A percentile compares a stretch with the other conserved stretches of the same genome.
Conservation (phyloP, 2,797 vertebrate species). For the Oreochromis mossambicus region DNA sequence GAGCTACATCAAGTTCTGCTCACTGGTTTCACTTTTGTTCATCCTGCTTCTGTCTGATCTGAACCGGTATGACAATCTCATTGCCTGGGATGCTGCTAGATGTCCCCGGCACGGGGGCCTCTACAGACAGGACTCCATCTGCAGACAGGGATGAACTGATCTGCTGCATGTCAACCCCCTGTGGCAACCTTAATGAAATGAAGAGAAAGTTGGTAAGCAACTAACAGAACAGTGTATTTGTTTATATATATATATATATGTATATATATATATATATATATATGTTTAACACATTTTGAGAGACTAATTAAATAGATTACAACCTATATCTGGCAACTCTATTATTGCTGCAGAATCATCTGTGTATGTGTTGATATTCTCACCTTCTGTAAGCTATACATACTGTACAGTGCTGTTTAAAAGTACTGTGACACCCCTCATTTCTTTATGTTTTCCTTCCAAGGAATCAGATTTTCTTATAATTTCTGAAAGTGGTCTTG, state of each 20-base stretch:
- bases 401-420: background rate
- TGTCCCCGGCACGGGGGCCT: conserved; percentile 58
- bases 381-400: background rate
- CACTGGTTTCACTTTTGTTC: conserved; percentile 30
- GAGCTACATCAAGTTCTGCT: background rate
- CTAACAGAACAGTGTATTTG: background rate
- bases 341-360: background rate
- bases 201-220: background rate
- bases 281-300: background rate
- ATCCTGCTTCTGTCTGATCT: conserved; percentile 54
- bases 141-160: conserved; percentile 70
- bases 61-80: conserved; percentile 72
- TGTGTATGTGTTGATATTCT: background rate
- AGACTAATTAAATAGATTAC: background rate
- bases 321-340: background rate
- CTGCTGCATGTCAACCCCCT: conserved; percentile 68
- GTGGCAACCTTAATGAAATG: conserved; percentile 66
- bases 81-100: conserved; percentile 1
- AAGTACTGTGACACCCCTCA: background rate
- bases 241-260: no score
- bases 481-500: background rate
- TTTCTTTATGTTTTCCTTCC: background rate
- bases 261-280: background rate
- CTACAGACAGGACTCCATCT: conserved; percentile 71
- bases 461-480: background rate